phyloP scores from a whole-genome alignment of 2,113 vertebrate species.

The Lepisosteus oculatus region DNA sequence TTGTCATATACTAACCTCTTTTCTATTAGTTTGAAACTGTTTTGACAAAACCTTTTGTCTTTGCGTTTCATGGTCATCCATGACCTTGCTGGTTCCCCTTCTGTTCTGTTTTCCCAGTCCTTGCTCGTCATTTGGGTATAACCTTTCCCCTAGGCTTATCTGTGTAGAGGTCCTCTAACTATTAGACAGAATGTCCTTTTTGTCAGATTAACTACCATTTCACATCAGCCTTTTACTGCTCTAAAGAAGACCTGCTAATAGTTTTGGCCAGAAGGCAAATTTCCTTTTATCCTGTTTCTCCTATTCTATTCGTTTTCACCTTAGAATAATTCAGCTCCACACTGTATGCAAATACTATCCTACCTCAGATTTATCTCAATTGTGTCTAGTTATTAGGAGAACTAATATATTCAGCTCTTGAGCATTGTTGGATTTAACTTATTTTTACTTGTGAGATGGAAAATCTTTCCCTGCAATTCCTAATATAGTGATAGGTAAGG shows the following conservation, averaged over 20 bases:
- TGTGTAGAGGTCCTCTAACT: conserved; percentile 47
- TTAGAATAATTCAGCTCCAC: conserved; percentile 70
- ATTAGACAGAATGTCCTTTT: conserved; percentile 61
- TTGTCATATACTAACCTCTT: too few relatives aligned
- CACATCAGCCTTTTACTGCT: conserved; percentile 53
- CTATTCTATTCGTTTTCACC: conserved; percentile 60
- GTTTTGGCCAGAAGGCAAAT: conserved; percentile 74
- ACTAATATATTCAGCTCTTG: conserved; percentile 56
- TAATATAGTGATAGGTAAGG: conserved; percentile 63
- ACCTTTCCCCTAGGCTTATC: conserved; percentile 43
- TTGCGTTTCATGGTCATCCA: conserved; percentile 7
- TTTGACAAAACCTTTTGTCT: neutral
- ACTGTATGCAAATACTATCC: conserved; percentile 70
- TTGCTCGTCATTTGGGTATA: neutral
- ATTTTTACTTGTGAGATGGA: conserved; percentile 53
- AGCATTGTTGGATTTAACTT: conserved; percentile 62
- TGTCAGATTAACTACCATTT: conserved; percentile 63
- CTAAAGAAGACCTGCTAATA: conserved; percentile 64
- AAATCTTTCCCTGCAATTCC: conserved; percentile 52
- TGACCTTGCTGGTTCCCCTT: neutral
- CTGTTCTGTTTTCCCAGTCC: conserved; percentile 3
- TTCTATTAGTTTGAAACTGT: too few relatives aligned
- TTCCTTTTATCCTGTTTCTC: conserved; percentile 59
- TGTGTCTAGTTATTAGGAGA: conserved; percentile 58
- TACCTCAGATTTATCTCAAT: conserved; percentile 46